A percentile compares a stretch with the other conserved stretches of the same genome.
phyloP scores from a whole-genome alignment of 1,140 invertebrate genomes.

The Drosophila nigrodunni region DNA sequence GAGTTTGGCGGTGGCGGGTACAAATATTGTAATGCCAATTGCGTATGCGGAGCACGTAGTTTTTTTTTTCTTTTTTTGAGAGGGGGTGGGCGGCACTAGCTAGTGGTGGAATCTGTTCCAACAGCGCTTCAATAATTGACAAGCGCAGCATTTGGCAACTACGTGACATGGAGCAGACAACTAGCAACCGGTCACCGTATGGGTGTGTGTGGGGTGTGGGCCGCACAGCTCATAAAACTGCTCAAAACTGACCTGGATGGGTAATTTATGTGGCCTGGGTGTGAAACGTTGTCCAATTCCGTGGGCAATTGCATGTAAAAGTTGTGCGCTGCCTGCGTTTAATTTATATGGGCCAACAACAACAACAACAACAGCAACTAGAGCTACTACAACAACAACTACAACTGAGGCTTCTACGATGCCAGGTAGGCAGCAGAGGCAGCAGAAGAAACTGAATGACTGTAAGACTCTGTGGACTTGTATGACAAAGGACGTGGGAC shows the following conservation, averaged over 20 bases:
- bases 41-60: conserved; percentile 68
- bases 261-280: conserved; percentile 75
- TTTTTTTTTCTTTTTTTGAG: conserved; percentile 19
- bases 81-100: conserved; percentile 14
- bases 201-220: not conserved
- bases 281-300: conserved; percentile 61
- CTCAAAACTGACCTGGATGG: conserved; percentile 74
- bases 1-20: conserved; percentile 1
- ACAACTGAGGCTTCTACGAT: not conserved
- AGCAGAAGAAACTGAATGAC: conserved; percentile 25
- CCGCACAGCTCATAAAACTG: conserved; percentile 61
- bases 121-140: conserved; percentile 57
- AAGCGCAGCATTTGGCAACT: conserved; percentile 52
- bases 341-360: conserved; percentile 72
- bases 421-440: conserved; percentile 30
- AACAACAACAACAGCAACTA: conserved; percentile 32
- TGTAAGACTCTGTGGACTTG: not conserved
- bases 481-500: not conserved
- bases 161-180: conserved; percentile 29
- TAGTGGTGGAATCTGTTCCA: conserved; percentile 68
- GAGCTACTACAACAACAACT: not conserved
- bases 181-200: not conserved
- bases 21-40: conserved; percentile 55
- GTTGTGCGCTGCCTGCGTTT: conserved; percentile 75
- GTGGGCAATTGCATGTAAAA: conserved; percentile 79